Conservation (phyloP, 2,113 vertebrate genomes). For the Callospermophilus lateralis region DNA sequence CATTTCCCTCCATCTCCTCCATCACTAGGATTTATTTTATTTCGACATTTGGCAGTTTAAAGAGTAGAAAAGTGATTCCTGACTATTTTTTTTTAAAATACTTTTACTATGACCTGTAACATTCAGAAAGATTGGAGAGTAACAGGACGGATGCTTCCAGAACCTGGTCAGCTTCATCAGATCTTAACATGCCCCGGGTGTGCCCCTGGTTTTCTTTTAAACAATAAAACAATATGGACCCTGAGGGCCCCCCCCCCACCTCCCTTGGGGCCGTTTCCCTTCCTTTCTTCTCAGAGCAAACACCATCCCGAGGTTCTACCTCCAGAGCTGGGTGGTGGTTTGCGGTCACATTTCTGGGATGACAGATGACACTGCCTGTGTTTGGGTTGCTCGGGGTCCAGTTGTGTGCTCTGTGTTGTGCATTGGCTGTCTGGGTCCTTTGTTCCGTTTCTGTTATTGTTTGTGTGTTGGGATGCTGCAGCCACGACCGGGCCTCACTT, state of each 20-base stretch:
- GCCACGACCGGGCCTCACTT: neutral
- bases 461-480: neutral
- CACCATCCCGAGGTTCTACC: rapidly evolving
- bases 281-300: neutral
- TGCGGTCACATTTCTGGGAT: neutral
- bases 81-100: neutral
- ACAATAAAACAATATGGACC: neutral
- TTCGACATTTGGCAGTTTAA: neutral
- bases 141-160: neutral
- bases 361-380: neutral
- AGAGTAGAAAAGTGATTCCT: neutral
- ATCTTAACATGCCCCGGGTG: neutral
- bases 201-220: neutral
- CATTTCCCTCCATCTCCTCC: neutral
- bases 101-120: neutral
- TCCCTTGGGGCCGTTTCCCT: no score
- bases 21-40: neutral
- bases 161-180: neutral
- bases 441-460: neutral
- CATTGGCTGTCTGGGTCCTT: neutral
- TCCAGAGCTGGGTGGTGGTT: neutral
- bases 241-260: neutral
- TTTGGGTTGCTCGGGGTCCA: neutral
- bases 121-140: neutral
- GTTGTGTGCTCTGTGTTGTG: neutral